A percentile compares a stretch with the other conserved stretches of the same genome.
Evolutionary conservation across 2,113 vertebrate genomes (phyloP).

Genomic region (Petroica traversi): DNA sequence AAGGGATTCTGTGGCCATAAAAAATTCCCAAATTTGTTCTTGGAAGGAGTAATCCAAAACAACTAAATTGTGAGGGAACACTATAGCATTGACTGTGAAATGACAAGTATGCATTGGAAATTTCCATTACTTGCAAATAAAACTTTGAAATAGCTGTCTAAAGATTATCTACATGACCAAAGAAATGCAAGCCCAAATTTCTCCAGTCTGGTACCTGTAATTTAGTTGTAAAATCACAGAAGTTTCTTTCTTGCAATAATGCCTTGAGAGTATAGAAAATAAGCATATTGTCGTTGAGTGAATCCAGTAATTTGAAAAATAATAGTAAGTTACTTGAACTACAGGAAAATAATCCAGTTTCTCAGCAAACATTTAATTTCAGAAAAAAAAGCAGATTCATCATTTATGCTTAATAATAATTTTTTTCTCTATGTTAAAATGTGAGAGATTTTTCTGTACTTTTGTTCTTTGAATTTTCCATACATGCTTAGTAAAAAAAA

Average conservation of each 20-base stretch:
- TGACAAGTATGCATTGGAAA: not conserved
- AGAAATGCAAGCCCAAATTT: not conserved
- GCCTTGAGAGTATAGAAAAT: not conserved
- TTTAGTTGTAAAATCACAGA: not conserved
- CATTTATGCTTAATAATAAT: not conserved
- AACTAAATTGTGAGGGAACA: not conserved
- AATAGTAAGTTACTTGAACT: not conserved
- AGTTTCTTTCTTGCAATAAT: not conserved
- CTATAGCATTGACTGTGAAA: not conserved
- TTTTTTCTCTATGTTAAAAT: not conserved
- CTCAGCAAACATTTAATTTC: not conserved
- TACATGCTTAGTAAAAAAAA: not conserved
- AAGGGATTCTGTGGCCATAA: not conserved
- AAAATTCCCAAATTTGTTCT: not conserved
- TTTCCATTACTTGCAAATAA: not conserved
- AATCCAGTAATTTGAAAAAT: not conserved
- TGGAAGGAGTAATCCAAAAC: not conserved
- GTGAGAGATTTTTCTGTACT: fast-evolving
- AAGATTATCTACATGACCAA: not conserved
- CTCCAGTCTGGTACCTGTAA: not conserved
- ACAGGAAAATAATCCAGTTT: not conserved
- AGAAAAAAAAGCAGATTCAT: not conserved
- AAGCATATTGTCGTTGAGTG: not conserved
- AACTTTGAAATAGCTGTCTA: not conserved
- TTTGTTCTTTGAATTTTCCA: not conserved